Evolutionary conservation across 2,113 vertebrate genomes (phyloP).

Genomic region (Salvelinus namaycush): DNA sequence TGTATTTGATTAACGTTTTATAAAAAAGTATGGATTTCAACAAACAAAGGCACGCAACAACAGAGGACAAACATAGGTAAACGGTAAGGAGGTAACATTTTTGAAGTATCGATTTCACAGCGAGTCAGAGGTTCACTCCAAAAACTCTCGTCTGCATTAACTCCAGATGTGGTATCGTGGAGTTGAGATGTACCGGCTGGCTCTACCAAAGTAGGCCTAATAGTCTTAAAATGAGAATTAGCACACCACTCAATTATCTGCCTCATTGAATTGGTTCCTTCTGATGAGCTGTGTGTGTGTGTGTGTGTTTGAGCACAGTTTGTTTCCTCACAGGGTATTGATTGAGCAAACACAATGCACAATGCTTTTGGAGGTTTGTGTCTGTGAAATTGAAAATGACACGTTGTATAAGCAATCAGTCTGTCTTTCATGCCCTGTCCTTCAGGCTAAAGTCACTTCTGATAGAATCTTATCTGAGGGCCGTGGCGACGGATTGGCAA

Average conservation of each 20-base stretch:
- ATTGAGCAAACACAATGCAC: slow-evolving; percentile 22
- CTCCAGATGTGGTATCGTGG: too few species aligned
- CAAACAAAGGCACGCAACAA: too few species aligned
- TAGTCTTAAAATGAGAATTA: background rate
- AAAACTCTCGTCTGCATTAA: too few species aligned
- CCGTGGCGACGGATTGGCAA: background rate
- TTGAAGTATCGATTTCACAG: too few species aligned
- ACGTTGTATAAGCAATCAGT: slow-evolving; percentile 48
- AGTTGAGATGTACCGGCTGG: too few species aligned
- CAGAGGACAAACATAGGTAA: too few species aligned
- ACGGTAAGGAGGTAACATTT: too few species aligned
- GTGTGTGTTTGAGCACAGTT: background rate
- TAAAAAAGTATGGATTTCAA: too few species aligned
- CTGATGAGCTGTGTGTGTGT: background rate
- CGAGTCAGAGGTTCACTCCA: too few species aligned
- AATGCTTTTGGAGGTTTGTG: slow-evolving; percentile 19
- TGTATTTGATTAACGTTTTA: too few species aligned
- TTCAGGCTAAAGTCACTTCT: slow-evolving; percentile 16
- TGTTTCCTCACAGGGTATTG: slow-evolving; percentile 16
- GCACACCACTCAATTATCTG: background rate
- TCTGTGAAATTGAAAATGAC: slow-evolving; percentile 42
- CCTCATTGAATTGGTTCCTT: background rate
- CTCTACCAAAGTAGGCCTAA: background rate
- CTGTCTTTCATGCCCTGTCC: slow-evolving; percentile 41
- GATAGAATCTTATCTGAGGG: slow-evolving; percentile 12